These are phyloP conservation scores for Eleginops maclovinus DNA, from an alignment of 2,113 vertebrate genomes.

Conservation along the genomic window DNA sequence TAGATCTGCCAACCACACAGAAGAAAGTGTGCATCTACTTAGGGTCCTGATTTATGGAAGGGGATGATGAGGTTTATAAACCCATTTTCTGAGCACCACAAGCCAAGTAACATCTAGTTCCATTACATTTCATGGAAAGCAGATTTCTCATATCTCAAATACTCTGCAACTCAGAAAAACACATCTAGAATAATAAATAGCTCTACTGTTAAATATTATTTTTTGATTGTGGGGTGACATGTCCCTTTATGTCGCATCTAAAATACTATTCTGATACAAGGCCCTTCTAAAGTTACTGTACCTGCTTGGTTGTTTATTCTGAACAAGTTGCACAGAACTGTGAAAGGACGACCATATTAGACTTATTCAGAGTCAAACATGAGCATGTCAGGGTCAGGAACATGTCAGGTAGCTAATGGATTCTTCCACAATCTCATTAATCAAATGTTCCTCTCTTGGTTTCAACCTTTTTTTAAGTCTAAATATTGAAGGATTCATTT, in stretches of 20 bases:
- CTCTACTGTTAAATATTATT: too few relatives aligned
- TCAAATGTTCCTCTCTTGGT: neutral
- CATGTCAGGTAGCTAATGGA: neutral
- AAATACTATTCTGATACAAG: neutral
- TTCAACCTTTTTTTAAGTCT: neutral
- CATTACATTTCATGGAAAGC: too few relatives aligned
- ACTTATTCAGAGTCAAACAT: neutral
- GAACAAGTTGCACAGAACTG: neutral
- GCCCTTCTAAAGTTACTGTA: neutral
- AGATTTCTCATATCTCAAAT: too few relatives aligned
- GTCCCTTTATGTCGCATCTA: neutral
- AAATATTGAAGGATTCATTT: neutral
- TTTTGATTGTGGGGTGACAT: too few relatives aligned
- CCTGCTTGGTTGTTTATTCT: neutral
- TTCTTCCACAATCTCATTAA: neutral
- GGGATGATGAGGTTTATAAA: too few relatives aligned
- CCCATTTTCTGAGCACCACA: too few relatives aligned
- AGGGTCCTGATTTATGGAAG: too few relatives aligned
- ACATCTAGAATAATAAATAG: too few relatives aligned
- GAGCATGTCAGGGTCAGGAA: neutral
- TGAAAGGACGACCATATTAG: neutral
- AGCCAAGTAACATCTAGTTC: too few relatives aligned
- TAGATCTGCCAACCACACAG: too few relatives aligned
- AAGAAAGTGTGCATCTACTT: too few relatives aligned
- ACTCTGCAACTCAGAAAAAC: too few relatives aligned